Evolutionary conservation across 2,888 invertebrate species (phyloP).

Genomic region (Pseudococcus jackbeardsleyi): DNA sequence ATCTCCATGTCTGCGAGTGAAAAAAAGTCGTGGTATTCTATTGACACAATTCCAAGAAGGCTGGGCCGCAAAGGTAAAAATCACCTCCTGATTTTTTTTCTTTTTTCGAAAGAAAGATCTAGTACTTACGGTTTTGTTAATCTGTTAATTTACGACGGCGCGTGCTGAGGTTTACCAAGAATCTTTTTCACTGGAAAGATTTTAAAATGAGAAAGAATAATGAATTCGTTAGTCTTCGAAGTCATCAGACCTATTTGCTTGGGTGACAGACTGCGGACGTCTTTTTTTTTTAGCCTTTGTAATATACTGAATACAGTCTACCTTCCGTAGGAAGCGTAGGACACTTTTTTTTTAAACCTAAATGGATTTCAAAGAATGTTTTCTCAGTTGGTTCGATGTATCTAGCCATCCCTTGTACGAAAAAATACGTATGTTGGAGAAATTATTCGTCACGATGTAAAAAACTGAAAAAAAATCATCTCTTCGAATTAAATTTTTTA

Average conservation of each 20-base stretch:
- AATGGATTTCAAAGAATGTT: no score
- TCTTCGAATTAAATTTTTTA: no score
- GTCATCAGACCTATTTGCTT: background rate
- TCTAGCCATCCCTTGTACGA: no score
- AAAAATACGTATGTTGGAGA: no score
- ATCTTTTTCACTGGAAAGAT: background rate
- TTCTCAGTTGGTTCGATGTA: no score
- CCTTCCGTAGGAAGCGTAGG: no score
- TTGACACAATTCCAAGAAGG: background rate
- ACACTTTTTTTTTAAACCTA: no score
- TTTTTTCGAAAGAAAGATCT: background rate
- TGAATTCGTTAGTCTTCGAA: background rate
- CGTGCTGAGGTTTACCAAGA: background rate
- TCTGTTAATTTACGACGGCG: conserved; percentile 1
- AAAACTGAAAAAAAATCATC: no score
- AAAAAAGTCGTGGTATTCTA: background rate
- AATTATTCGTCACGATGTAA: no score
- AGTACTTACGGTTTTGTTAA: background rate
- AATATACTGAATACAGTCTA: no score
- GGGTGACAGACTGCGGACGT: background rate
- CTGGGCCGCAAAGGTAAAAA: background rate
- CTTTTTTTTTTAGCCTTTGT: background rate
- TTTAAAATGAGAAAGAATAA: background rate
- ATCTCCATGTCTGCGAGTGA: no score
- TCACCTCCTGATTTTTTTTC: background rate